These are phyloP conservation scores for Crotalus helleri DNA, from an alignment of 2,113 vertebrate species.

Conservation along the genomic window DNA sequence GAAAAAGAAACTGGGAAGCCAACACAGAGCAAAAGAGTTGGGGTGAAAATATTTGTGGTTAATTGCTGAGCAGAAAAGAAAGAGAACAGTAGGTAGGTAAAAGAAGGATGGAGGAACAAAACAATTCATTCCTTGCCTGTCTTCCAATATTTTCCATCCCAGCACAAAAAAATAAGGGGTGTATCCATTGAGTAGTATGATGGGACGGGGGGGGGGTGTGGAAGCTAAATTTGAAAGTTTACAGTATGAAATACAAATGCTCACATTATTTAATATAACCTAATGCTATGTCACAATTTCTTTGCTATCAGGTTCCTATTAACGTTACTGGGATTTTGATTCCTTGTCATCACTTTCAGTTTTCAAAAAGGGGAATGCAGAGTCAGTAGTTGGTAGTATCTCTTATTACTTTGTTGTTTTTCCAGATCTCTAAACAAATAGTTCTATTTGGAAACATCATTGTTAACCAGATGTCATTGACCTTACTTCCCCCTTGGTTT, in stretches of 20 bases:
- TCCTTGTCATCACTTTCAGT: slow-evolving; percentile 55
- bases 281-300: slow-evolving; percentile 56
- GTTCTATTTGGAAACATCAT: slow-evolving; percentile 60
- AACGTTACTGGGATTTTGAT: slow-evolving; percentile 53
- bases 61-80: slow-evolving; percentile 50
- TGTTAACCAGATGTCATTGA: slow-evolving; percentile 66
- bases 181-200: slow-evolving; percentile 67
- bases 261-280: slow-evolving; percentile 66
- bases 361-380: slow-evolving; percentile 50
- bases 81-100: neutral
- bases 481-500: slow-evolving; percentile 33
- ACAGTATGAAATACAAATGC: slow-evolving; percentile 73
- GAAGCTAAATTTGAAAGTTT: slow-evolving; percentile 73
- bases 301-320: slow-evolving; percentile 40
- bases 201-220: slow-evolving; percentile 31
- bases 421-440: slow-evolving; percentile 40
- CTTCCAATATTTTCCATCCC: slow-evolving; percentile 78
- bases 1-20: slow-evolving; percentile 44
- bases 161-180: slow-evolving; percentile 64
- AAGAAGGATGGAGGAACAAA: slow-evolving; percentile 73
- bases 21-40: slow-evolving; percentile 35
- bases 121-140: slow-evolving; percentile 73
- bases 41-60: slow-evolving; percentile 68
- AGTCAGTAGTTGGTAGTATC: slow-evolving; percentile 33
- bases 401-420: slow-evolving; percentile 37